Percentiles rank a stretch among this genome's conserved stretches.
phyloP scores from a whole-genome alignment of 2,888 invertebrate species.

The Nipponacmea schrenckii region DNA sequence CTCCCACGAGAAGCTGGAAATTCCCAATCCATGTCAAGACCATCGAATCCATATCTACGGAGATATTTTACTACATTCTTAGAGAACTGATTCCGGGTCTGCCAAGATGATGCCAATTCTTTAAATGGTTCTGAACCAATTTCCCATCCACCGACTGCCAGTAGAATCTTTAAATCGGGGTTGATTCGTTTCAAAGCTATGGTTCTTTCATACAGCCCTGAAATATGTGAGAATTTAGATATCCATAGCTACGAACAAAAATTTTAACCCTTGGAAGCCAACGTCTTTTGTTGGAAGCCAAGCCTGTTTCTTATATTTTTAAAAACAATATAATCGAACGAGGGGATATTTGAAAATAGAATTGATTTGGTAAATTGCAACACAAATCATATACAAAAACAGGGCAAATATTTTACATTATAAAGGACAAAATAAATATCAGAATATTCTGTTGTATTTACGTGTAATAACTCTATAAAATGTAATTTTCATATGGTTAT shows the following conservation, averaged over 20 bases:
- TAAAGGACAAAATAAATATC: too few relatives aligned
- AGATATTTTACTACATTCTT: conserved; percentile 29
- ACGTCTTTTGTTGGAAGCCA: too few relatives aligned
- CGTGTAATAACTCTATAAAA: too few relatives aligned
- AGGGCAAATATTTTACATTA: too few relatives aligned
- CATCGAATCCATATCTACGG: conserved; percentile 76
- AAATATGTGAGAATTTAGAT: background rate
- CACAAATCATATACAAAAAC: too few relatives aligned
- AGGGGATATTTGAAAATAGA: too few relatives aligned
- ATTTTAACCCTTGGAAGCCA: background rate
- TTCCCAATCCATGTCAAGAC: conserved; percentile 92
- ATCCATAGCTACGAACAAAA: background rate
- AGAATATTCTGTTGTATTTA: too few relatives aligned
- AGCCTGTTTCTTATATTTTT: too few relatives aligned
- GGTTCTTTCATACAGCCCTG: conserved; percentile 27
- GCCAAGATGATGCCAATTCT: conserved; percentile 6
- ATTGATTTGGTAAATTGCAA: too few relatives aligned
- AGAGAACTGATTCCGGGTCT: conserved; percentile 14
- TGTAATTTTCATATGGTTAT: too few relatives aligned
- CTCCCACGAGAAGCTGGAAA: conserved; percentile 75
- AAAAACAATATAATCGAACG: too few relatives aligned
- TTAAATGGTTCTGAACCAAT: conserved; percentile 54
- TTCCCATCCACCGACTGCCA: conserved; percentile 55
- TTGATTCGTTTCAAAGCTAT: conserved; percentile 65
- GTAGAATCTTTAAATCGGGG: conserved; percentile 38